These are phyloP conservation scores for Odontophorus gujanensis DNA, from an alignment of 2,113 vertebrate species.

Conservation along the genomic window DNA sequence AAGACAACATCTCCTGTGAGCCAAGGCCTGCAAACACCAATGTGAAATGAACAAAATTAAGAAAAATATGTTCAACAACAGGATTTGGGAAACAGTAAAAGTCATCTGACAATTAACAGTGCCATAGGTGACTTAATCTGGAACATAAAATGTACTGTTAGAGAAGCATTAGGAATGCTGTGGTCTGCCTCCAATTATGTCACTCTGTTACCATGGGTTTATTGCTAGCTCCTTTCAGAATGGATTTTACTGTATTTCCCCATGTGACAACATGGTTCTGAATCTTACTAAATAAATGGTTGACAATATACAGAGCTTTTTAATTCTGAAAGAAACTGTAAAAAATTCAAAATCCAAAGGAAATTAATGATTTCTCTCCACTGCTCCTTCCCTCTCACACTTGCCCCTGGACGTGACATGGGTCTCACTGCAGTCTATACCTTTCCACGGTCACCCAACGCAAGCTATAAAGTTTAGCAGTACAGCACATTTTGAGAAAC, in stretches of 20 bases:
- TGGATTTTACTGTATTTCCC: background rate
- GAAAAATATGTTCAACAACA: constrained; percentile 19
- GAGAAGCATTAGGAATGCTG: background rate
- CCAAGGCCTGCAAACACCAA: background rate
- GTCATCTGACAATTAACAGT: background rate
- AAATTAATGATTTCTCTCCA: background rate
- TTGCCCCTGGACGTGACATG: background rate
- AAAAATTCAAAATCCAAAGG: background rate
- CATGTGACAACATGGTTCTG: background rate
- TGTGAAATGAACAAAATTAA: background rate
- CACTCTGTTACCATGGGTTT: background rate
- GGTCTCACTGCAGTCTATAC: too few species aligned
- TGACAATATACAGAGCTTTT: background rate
- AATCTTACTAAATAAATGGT: background rate
- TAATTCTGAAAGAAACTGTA: background rate
- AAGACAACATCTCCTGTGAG: background rate
- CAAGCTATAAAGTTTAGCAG: background rate
- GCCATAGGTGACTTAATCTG: constrained; percentile 14
- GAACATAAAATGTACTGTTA: background rate
- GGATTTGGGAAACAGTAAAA: background rate
- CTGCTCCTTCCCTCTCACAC: background rate
- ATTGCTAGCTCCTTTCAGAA: background rate
- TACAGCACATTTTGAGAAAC: background rate
- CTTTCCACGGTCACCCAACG: background rate
- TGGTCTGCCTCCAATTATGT: background rate